A percentile compares a stretch with the other conserved stretches of the same genome.
Evolutionary conservation across 1,140 invertebrate species (phyloP).

Genomic region (Drosophila bifasciata): DNA sequence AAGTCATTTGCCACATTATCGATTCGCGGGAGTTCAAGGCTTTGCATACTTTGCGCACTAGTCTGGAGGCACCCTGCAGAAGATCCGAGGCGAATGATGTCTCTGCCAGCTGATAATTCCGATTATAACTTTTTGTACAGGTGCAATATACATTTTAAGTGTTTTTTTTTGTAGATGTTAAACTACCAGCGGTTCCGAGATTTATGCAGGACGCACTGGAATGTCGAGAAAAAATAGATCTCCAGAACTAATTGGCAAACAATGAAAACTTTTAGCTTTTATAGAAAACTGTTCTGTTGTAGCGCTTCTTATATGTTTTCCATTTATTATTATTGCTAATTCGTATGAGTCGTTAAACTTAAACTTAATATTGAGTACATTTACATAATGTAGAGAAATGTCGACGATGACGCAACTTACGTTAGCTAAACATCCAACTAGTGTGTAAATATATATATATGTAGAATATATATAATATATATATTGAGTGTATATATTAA

Average conservation of each 20-base stretch:
- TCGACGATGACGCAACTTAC: constrained; percentile 54
- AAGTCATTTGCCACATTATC: constrained; percentile 57
- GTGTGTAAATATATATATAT: constrained; percentile 71
- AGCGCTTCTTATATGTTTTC: constrained; percentile 42
- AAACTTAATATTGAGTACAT: constrained; percentile 76
- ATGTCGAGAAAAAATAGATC: too few species aligned
- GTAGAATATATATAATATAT: constrained; percentile 58
- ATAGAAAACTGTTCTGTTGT: constrained; percentile 15
- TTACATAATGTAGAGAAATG: constrained; percentile 72
- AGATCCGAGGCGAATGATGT: not conserved
- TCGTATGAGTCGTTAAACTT: constrained; percentile 78
- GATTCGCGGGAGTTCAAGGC: constrained; percentile 48
- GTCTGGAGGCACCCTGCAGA: not conserved
- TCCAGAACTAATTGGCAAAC: too few species aligned
- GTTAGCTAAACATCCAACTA: constrained; percentile 77
- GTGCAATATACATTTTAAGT: too few species aligned
- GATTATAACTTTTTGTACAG: too few species aligned
- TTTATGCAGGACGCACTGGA: too few species aligned
- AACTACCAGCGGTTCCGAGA: too few species aligned
- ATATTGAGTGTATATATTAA: constrained; percentile 75
- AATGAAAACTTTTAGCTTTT: not conserved
- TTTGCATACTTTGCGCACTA: constrained; percentile 3
- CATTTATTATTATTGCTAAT: constrained; percentile 69
- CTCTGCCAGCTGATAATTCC: too few species aligned
- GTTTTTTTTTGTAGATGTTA: too few species aligned